These are phyloP conservation scores for Dipodomys merriami DNA, from an alignment of 2,113 vertebrate species.

Conservation along the genomic window DNA sequence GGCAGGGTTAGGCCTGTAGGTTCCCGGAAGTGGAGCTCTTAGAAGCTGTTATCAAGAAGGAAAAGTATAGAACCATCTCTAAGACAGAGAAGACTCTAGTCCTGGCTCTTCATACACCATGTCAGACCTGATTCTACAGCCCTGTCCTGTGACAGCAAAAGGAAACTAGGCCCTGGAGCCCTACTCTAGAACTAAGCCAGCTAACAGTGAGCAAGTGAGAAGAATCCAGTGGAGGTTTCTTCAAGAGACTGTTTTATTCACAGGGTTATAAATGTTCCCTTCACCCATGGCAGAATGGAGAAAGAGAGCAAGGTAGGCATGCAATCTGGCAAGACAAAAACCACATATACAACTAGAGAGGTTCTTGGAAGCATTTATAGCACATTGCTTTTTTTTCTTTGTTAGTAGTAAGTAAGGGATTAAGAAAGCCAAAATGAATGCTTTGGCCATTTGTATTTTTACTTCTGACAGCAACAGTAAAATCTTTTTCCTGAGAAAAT, in stretches of 20 bases:
- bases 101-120: not conserved
- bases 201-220: conserved; percentile 3
- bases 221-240: not conserved
- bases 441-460: conserved; percentile 8
- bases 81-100: not conserved
- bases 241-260: not conserved
- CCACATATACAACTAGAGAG: not conserved
- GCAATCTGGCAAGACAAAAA: not conserved
- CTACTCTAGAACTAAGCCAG: not conserved
- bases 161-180: not conserved
- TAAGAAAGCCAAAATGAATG: conserved; percentile 33
- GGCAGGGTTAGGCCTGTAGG: not conserved
- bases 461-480: conserved; percentile 19
- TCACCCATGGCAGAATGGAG: not conserved
- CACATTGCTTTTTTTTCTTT: not conserved
- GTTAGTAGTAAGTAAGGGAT: conserved; percentile 14
- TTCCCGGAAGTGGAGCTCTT: not conserved
- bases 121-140: not conserved
- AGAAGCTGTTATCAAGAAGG: not conserved
- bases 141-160: not conserved
- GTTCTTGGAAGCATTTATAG: not conserved
- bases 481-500: conserved; percentile 41
- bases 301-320: not conserved
- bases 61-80: not conserved
- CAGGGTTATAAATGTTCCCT: not conserved